These are phyloP conservation scores for Epistrophella euchroma DNA, from an alignment of 2,888 invertebrate species.

Conservation along the genomic window DNA sequence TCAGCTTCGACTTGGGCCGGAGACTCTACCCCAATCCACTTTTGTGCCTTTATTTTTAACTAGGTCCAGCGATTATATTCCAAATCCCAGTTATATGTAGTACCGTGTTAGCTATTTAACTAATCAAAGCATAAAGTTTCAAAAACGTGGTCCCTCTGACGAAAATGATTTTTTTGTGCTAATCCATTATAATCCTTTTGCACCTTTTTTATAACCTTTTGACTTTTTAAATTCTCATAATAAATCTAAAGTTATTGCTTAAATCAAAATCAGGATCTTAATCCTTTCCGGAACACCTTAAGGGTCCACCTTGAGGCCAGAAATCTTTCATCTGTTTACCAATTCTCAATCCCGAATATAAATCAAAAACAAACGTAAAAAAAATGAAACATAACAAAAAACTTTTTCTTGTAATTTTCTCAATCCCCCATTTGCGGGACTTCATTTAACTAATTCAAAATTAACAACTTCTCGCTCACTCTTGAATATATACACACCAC, in stretches of 20 bases:
- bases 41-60: too few relatives aligned
- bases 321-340: conserved; percentile 61
- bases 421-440: conserved; percentile 62
- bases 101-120: too few relatives aligned
- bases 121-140: too few relatives aligned
- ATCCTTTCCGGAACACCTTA: conserved; percentile 35
- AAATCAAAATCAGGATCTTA: conserved; percentile 40
- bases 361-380: conserved; percentile 5
- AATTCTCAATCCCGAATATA: conserved; percentile 18
- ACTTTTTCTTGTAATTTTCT: conserved; percentile 17
- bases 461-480: conserved; percentile 66
- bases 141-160: too few relatives aligned
- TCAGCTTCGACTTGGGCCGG: too few relatives aligned
- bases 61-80: too few relatives aligned
- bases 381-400: conserved; percentile 2
- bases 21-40: too few relatives aligned
- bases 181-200: neutral
- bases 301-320: conserved; percentile 29
- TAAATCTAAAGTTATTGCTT: neutral
- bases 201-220: neutral
- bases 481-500: neutral
- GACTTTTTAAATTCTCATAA: neutral
- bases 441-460: conserved; percentile 72
- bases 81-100: too few relatives aligned
- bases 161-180: neutral